A percentile compares a stretch with the other conserved stretches of the same genome.
phyloP scores from a whole-genome alignment of 1,140 invertebrate genomes.

The Scaptomyza montana region DNA sequence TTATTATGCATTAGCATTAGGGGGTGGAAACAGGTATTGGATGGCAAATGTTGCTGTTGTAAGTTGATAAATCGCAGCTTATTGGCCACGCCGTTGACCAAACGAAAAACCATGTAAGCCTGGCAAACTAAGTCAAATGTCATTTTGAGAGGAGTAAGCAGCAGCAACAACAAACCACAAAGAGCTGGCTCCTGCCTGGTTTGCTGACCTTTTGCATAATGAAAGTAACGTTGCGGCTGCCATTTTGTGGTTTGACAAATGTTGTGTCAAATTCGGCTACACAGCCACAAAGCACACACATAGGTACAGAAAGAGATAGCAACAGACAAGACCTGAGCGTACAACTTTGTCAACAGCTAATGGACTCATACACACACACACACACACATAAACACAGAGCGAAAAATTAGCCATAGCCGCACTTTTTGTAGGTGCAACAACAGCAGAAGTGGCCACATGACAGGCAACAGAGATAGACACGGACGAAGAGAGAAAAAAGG shows the following conservation, averaged over 20 bases:
- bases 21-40: not conserved
- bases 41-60: slow-evolving; percentile 23
- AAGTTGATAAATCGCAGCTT: slow-evolving; percentile 66
- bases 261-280: slow-evolving; percentile 81
- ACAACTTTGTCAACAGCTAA: slow-evolving; percentile 82
- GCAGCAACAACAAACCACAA: slow-evolving; percentile 6
- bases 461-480: slow-evolving; percentile 17
- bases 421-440: slow-evolving; percentile 55
- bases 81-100: slow-evolving; percentile 52
- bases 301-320: slow-evolving; percentile 22
- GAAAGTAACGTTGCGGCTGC: slow-evolving; percentile 78
- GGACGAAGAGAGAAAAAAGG: not conserved
- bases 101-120: slow-evolving; percentile 42
- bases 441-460: slow-evolving; percentile 45
- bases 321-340: slow-evolving; percentile 40
- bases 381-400: slow-evolving; percentile 41
- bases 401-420: slow-evolving; percentile 68
- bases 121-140: slow-evolving; percentile 60
- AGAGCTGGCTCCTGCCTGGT: slow-evolving; percentile 9
- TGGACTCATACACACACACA: slow-evolving; percentile 56
- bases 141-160: slow-evolving; percentile 41
- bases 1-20: slow-evolving; percentile 32
- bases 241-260: slow-evolving; percentile 81
- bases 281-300: slow-evolving; percentile 58
- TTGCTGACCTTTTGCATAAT: slow-evolving; percentile 79